These are phyloP conservation scores for Parapristionchus giblindavisi DNA, from an alignment of 2,888 invertebrate species.

Conservation along the genomic window DNA sequence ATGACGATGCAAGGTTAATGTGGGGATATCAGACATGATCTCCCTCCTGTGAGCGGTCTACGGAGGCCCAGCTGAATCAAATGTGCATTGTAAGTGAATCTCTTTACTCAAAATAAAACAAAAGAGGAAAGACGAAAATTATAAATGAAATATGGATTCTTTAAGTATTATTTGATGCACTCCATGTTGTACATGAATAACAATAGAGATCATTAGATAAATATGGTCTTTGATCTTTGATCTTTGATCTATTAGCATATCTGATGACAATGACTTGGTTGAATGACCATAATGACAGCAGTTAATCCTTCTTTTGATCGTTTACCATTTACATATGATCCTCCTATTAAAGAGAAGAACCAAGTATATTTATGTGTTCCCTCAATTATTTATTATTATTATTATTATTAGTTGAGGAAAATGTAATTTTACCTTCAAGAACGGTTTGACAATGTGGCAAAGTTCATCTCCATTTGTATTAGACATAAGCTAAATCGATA, in stretches of 20 bases:
- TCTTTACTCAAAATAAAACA: too few species aligned
- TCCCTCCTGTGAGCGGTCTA: too few species aligned
- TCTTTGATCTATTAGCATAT: constrained; percentile 53
- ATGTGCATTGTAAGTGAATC: too few species aligned
- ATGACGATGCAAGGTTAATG: too few species aligned
- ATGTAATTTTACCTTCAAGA: constrained; percentile 42
- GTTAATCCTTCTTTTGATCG: constrained; percentile 16
- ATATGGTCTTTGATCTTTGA: too few species aligned
- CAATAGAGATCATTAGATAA: too few species aligned
- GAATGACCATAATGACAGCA: constrained; percentile 48
- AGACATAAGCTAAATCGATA: constrained; percentile 15
- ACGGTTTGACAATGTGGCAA: constrained; percentile 56
- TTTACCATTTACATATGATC: constrained; percentile 5
- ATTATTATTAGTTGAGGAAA: background rate
- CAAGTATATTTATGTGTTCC: constrained; percentile 31
- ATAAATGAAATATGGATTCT: too few species aligned
- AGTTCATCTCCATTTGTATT: constrained; percentile 57
- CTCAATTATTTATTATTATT: background rate
- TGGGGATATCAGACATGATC: too few species aligned
- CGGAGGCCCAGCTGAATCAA: too few species aligned
- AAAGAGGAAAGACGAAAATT: too few species aligned
- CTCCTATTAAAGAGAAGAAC: constrained; percentile 31
- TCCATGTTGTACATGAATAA: too few species aligned
- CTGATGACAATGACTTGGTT: constrained; percentile 53
- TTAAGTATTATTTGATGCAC: too few species aligned